phyloP scores from a whole-genome alignment of 2,113 vertebrate species.

The Salvelinus sp. region DNA sequence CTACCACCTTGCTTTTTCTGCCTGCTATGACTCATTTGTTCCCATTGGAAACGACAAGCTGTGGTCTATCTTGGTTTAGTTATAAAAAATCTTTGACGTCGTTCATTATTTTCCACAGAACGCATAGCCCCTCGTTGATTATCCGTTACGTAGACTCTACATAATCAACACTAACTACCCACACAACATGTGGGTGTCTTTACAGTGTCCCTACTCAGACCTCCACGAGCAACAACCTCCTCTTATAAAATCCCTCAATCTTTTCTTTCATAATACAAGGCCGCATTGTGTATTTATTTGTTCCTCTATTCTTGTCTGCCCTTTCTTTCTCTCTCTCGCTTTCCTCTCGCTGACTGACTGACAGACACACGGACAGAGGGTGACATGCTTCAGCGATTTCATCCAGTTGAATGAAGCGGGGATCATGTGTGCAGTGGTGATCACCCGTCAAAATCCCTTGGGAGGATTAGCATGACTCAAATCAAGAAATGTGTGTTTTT shows the following conservation, averaged over 20 bases:
- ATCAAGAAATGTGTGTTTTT: constrained; percentile 56
- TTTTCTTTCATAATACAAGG: constrained; percentile 1
- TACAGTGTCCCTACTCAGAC: background rate
- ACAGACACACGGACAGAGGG: background rate
- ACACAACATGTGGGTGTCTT: background rate
- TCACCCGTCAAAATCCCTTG: constrained; percentile 65
- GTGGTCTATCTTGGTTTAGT: too few relatives aligned
- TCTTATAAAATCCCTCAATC: background rate
- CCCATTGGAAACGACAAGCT: too few relatives aligned
- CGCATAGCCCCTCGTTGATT: too few relatives aligned
- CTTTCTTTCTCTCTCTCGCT: background rate
- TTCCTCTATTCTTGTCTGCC: background rate
- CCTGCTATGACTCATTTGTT: too few relatives aligned
- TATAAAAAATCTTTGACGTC: too few relatives aligned
- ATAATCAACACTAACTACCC: background rate
- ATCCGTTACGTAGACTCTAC: too few relatives aligned
- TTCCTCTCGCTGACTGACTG: background rate
- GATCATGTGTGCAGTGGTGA: constrained; percentile 42
- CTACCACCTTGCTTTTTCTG: too few relatives aligned
- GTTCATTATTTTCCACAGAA: too few relatives aligned
- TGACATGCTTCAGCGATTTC: constrained; percentile 41
- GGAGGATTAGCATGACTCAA: constrained; percentile 67
- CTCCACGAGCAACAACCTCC: background rate
- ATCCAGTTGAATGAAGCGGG: constrained; percentile 46
- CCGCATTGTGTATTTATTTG: too few relatives aligned